Conservation (phyloP, 2,113 vertebrate genomes). For the Xenus cinereus region DNA sequence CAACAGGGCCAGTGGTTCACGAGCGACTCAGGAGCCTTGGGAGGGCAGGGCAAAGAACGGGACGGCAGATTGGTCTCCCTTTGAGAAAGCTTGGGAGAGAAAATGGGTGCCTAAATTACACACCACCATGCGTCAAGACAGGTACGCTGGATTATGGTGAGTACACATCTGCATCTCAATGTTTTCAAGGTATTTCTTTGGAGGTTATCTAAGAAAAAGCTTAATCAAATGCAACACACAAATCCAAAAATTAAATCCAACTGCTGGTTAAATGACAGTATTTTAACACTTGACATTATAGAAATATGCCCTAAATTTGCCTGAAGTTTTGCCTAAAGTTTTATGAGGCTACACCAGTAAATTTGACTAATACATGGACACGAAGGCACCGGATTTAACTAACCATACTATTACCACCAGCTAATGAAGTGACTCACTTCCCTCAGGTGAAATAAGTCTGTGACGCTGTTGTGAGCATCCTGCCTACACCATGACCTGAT, state of each 20-base stretch:
- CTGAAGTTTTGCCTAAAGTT: background rate
- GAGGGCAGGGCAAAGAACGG: background rate
- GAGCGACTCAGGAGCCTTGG: background rate
- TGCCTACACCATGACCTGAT: background rate
- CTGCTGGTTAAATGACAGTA: background rate
- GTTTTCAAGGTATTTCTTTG: background rate
- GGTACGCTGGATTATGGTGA: background rate
- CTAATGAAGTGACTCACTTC: background rate
- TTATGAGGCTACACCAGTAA: background rate
- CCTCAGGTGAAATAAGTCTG: background rate
- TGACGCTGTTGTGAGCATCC: background rate
- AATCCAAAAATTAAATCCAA: background rate
- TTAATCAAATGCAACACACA: background rate
- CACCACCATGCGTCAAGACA: background rate
- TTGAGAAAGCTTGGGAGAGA: background rate
- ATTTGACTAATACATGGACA: background rate
- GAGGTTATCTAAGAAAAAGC: background rate
- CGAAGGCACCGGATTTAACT: background rate
- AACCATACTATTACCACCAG: background rate
- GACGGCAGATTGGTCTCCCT: background rate
- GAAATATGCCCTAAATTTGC: background rate
- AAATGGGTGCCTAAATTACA: background rate
- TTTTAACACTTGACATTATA: background rate
- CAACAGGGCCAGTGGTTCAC: background rate
- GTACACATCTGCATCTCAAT: background rate